Base-by-base conservation (phyloP, 1,140 invertebrate genomes). In the Metopolophium dirhodum region DNA sequence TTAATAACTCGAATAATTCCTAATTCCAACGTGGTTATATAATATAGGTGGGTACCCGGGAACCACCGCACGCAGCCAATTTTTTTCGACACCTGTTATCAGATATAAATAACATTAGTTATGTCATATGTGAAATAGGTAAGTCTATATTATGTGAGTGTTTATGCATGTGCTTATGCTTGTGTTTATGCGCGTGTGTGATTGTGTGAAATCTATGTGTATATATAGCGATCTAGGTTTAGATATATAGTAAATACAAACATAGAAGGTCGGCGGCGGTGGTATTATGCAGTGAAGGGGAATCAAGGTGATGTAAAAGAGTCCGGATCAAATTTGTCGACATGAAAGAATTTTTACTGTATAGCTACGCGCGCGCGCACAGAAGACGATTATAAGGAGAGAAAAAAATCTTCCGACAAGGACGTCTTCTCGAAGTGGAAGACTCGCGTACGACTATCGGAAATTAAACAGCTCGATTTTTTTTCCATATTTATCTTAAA, bases 281-380 rank as follows among this genome's bases (percentile, higher is more conserved):
- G 68, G 57, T 61, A 9, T n/a, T 82, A 91, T 35, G 47, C 35
- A 85, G 91, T 85, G 91, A 92, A 92, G 68, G 91, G 91, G 45
- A 92, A 92, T 92, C 91, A 51, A 92, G 47, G 68, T 51, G 91
- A 92, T 47, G 45, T 37, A 68, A 41, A 82, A 68, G 90, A 77
- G 61, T 91, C 90, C 91, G 91, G 20, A 92, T 92, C 68, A 85
- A 92, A 92, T 92, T 91, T 83, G 91, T 54, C 91, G 91, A 54
- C 68, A 85, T 51, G 68, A 49, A 49, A 83, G 68, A 83, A 77
- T 91, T 92, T 92, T 83, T 54, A 54, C 77, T 51, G 30, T 91
- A 49, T 77, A 77, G 14, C 4, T 77, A 77, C 61, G 30, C 30
- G n/a, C 61, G 61, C 61, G 14, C 30, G 37, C 41, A 41, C 7